Evolutionary conservation across 1,140 invertebrate species (phyloP).

Genomic region (Catajapyx aquilonaris): DNA sequence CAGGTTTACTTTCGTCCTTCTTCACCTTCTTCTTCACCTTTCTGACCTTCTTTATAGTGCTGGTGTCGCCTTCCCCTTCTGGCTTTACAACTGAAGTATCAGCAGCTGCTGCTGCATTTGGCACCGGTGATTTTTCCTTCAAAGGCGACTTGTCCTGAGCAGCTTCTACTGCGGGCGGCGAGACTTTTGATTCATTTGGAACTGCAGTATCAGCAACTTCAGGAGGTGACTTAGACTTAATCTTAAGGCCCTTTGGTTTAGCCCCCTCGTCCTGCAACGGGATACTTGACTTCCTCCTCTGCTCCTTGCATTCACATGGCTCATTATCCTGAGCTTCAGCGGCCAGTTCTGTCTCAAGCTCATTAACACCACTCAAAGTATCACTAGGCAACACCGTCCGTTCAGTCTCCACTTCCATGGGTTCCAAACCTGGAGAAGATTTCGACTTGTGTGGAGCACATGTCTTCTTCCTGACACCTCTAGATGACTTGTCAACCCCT

Average conservation of each 20-base stretch:
- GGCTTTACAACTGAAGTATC: too few relatives aligned
- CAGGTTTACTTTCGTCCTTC: slow-evolving; percentile 6
- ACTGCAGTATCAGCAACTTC: too few relatives aligned
- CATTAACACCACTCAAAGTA: slow-evolving; percentile 13
- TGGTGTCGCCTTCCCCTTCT: neutral
- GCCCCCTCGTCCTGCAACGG: too few relatives aligned
- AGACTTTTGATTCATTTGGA: too few relatives aligned
- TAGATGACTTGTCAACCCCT: neutral
- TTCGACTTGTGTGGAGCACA: neutral
- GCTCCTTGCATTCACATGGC: too few relatives aligned
- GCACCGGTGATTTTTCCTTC: too few relatives aligned
- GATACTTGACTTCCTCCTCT: too few relatives aligned
- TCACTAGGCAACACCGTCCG: slow-evolving; percentile 8
- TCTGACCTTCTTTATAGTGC: slow-evolving; percentile 10
- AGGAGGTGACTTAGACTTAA: too few relatives aligned
- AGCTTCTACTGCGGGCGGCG: too few relatives aligned
- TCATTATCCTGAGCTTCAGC: slow-evolving; percentile 10
- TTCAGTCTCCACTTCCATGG: slow-evolving; percentile 5
- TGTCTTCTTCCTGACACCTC: neutral
- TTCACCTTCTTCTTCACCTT: slow-evolving; percentile 12
- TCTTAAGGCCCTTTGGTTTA: too few relatives aligned
- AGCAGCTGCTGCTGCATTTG: too few relatives aligned
- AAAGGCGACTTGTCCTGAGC: too few relatives aligned
- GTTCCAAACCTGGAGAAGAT: slow-evolving; percentile 1
- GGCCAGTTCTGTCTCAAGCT: slow-evolving; percentile 10